Base-by-base conservation (phyloP, 1,140 invertebrate species). In the Drosophila ohnishii region DNA sequence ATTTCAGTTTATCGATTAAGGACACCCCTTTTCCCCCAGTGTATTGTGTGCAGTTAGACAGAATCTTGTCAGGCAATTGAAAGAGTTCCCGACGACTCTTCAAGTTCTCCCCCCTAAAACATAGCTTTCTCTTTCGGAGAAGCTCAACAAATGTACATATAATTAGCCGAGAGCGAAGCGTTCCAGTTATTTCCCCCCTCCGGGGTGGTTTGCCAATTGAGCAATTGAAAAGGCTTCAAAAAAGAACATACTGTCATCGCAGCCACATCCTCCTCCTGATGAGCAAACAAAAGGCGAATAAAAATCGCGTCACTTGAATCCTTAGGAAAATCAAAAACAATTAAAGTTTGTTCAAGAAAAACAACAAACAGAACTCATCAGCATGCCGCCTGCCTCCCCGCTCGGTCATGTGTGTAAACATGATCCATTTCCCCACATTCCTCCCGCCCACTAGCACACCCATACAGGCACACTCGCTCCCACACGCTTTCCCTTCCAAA, bases 341-440 rank as follows among this genome's bases (percentile, higher is more conserved):
- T 87, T 87, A 83, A 87, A 87, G 83, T 87, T 87, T 87, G 83
- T 78, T 88, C 80, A 83, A 88, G 79, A 77, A 88, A 87, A 87
- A 88, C 84, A 88, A 88, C 78, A 87, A 83, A 73, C 83, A 86
- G 81, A 87, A 83, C 84, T 88, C 83, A 87, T 83, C 75, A 75
- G 83, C 58, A 53, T 70, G 51, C 62, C 57, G 22, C 39, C 57
- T 39, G 25, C 25, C 30, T 39, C 56, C 56, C 58, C 22, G 50
- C 42, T 72, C 22, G 58, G 11, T 77, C 64, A 77, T 80, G 75
- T 77, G 71, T 73, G 83, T 83, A 87, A 83, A 80, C 67, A 77
- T 75, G 69, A 81, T 58, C 59, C 58, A 59, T 71, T 48, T 63
- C 58, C 59, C 39, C 45, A 34, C 28, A 35, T 56, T 45, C 25